Evolutionary conservation across 1,140 invertebrate species (phyloP), one percentile per base, ranked within the genome.

Genomic region (Drosophila mayri): DNA sequence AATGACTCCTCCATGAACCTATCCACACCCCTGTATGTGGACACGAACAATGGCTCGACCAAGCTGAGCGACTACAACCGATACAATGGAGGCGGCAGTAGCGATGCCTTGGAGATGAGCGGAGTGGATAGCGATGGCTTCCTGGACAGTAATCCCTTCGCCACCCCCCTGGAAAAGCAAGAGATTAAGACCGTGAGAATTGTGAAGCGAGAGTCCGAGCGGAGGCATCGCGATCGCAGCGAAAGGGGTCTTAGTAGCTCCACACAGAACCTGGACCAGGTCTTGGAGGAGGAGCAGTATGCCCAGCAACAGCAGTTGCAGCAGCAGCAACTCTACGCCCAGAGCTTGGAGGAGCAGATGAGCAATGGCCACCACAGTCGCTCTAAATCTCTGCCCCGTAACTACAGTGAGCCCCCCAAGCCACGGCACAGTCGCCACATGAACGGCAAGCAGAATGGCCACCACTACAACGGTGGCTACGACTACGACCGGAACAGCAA

Each of bases 171-270:
- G 41, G 97, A 98, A 82, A 96, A 96, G 73, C 96, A 96, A 91
- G 97, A 97, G 93, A 97, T 97, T 28, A 98, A 98, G 94, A 98
- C 98, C 1, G 97, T 99, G 25, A 94, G 98, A 60, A 98, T 98
- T 84, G 97, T 99, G 0, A 99, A 99, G 93, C 93, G 97, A 28
- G 97, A 98, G 90, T 97, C 97, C 25, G 97, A 98, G 92, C 94
- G 97, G 49, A 94, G 97, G 1, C 96, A 97, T 85, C 94, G 96
- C 58, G 96, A 97, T 87, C 94, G 96, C 55, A 95, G 96, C 72
- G 92, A 95, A 57, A 78, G 86, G 8, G 81, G 86, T 2, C 38
- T 91, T 2, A 91, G 91, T 55, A 93, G 74, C 47, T 92, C 92
- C 11, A 92, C 63, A n/a, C 91, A 91, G 52, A 93, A 93, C 82